Evolutionary conservation across 2,113 vertebrate species (phyloP).

Genomic region (Tupaia tana): DNA sequence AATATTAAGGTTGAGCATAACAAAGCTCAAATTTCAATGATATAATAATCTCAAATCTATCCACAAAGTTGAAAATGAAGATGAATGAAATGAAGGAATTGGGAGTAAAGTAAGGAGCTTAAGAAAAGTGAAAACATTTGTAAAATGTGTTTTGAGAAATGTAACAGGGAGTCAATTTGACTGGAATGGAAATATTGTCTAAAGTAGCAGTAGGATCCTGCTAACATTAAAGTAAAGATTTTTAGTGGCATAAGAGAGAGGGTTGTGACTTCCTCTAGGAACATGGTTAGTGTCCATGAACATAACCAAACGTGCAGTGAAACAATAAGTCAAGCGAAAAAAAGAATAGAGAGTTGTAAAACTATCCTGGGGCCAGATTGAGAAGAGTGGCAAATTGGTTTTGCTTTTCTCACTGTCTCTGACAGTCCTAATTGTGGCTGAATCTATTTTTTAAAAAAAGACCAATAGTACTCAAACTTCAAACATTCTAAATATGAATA

Average conservation of each 20-base stretch:
- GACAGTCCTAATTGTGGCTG: background rate
- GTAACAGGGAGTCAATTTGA: background rate
- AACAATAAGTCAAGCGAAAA: background rate
- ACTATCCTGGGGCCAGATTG: background rate
- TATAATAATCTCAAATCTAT: background rate
- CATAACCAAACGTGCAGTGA: background rate
- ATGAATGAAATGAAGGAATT: background rate
- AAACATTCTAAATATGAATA: constrained; percentile 7
- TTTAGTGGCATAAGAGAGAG: background rate
- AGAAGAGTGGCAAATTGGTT: background rate
- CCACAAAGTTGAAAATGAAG: background rate
- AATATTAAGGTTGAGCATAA: background rate
- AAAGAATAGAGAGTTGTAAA: background rate
- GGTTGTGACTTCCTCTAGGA: background rate
- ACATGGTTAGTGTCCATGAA: background rate
- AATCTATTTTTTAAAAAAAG: background rate
- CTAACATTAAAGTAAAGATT: background rate
- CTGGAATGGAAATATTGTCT: background rate
- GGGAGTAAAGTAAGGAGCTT: background rate
- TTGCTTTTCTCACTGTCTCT: background rate
- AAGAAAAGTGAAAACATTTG: background rate
- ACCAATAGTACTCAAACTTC: background rate
- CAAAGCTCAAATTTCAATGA: background rate
- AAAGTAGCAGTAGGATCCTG: background rate
- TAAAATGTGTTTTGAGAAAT: background rate